phyloP scores from a whole-genome alignment of 2,113 vertebrate genomes.

The Chloropsis cyanopogon region DNA sequence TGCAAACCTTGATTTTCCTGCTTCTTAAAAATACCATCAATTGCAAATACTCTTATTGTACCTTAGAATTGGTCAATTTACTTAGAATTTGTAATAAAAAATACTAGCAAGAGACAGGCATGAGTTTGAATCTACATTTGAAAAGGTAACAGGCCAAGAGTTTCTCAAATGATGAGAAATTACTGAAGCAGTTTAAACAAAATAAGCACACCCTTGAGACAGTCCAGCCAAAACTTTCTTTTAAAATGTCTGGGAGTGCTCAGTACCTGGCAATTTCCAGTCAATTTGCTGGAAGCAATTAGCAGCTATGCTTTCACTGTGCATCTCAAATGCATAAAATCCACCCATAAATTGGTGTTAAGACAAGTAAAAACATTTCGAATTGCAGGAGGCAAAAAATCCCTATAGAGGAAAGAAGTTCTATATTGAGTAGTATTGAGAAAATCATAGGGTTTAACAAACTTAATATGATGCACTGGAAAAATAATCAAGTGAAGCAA shows the following conservation, averaged over 20 bases:
- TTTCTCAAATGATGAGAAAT: not conserved
- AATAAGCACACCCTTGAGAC: not conserved
- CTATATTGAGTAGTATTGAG: not conserved
- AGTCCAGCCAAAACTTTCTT: not conserved
- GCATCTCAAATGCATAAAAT: not conserved
- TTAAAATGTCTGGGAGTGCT: not conserved
- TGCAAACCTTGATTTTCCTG: not conserved
- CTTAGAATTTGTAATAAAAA: not conserved
- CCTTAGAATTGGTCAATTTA: not conserved
- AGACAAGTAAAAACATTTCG: not conserved
- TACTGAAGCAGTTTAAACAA: not conserved
- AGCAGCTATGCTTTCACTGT: conserved; percentile 17
- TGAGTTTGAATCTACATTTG: not conserved
- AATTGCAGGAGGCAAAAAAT: not conserved
- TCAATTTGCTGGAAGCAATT: conserved; percentile 5
- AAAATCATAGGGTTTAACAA: not conserved
- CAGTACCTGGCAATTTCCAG: not conserved
- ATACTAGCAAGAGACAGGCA: not conserved
- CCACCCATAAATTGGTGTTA: not conserved
- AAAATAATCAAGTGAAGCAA: not conserved
- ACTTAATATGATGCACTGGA: not conserved
- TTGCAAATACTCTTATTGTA: not conserved
- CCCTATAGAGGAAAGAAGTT: not conserved
- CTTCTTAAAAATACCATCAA: not conserved
- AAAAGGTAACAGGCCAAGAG: not conserved